Base-by-base conservation (phyloP, 1,140 invertebrate species). In the Battus philenor region DNA sequence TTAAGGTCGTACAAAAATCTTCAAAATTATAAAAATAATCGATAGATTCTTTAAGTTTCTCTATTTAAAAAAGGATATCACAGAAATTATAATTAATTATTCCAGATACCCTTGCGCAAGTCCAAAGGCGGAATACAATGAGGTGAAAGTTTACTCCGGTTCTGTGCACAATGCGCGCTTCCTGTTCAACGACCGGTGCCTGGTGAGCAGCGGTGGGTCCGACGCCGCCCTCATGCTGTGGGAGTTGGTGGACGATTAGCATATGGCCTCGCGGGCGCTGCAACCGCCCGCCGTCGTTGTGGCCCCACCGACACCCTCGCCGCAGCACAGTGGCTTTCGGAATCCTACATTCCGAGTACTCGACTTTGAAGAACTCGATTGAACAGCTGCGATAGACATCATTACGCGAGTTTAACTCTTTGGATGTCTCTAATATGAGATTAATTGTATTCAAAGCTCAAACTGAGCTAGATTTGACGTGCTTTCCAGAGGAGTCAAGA, bases 171-270 rank as follows among this genome's bases (percentile, higher is more conserved):
- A 90, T 36, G 92, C 93, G 1, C 89, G 94, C 31, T 96, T 96
- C 76, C 82, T 95, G 1, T 94, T 91, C 84, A 94, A 95, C 59
- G 95, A 97, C 76, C 90, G 93, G 20, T 93, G 94, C 51, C 86
- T 98, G 8, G 91, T 97, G 5, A 96, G 94, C 1, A 93, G 95
- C 3, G 96, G 96, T 11, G 96, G 95, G n/a, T 93, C 92, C 57
- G 96, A 98, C 73, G 96, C 94, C 33, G 91, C 95, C 26, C 88
- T 98, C 2, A 95, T 98, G 93, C 90, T 97, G 56, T 98, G 96
- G 96, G 93, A 95, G 76, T 84, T 96, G 44, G 91, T 94, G 53
- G 93, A 93, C 70, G 92, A 94, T 75, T 93, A 91, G 83, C 82
- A 80, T 51, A 56, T 46, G 44, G 59, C 46, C 9, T 54, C 62